Evolutionary conservation across 2,888 invertebrate species (phyloP).

Genomic region (Agrypnus murinus): DNA sequence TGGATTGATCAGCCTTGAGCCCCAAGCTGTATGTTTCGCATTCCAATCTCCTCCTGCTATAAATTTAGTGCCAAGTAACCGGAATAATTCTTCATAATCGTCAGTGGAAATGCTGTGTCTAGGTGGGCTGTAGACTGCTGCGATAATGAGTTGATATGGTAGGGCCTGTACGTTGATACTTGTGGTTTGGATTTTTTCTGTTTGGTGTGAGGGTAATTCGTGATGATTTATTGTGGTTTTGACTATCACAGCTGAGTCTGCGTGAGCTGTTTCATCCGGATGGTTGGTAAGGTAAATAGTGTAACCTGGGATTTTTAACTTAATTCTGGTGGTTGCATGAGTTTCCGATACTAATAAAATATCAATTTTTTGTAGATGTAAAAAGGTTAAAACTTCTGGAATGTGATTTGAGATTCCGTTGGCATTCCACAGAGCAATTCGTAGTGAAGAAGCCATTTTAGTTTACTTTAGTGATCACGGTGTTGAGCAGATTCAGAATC

Average conservation of each 20-base stretch:
- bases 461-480: background rate
- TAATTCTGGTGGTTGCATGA: constrained; percentile 3
- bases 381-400: background rate
- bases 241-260: background rate
- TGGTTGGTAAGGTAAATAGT: constrained; percentile 1
- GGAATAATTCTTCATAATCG: background rate
- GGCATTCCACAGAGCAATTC: too few relatives aligned
- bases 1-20: too few relatives aligned
- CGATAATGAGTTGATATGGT: background rate
- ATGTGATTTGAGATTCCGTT: background rate
- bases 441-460: constrained; percentile 3
- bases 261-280: constrained; percentile 1
- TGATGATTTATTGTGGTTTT: constrained; percentile 2
- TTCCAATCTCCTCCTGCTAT: too few relatives aligned
- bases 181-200: constrained; percentile 2
- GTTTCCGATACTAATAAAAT: constrained; percentile 3
- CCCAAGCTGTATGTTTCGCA: background rate
- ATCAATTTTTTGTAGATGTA: constrained; percentile 2
- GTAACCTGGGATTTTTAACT: background rate
- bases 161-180: background rate
- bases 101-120: background rate
- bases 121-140: too few relatives aligned
- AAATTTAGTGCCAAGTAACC: background rate
- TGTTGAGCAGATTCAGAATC: background rate
- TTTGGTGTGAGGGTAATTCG: background rate